phyloP scores from a whole-genome alignment of 2,113 vertebrate species.

The Megaleporinus macrocephalus region DNA sequence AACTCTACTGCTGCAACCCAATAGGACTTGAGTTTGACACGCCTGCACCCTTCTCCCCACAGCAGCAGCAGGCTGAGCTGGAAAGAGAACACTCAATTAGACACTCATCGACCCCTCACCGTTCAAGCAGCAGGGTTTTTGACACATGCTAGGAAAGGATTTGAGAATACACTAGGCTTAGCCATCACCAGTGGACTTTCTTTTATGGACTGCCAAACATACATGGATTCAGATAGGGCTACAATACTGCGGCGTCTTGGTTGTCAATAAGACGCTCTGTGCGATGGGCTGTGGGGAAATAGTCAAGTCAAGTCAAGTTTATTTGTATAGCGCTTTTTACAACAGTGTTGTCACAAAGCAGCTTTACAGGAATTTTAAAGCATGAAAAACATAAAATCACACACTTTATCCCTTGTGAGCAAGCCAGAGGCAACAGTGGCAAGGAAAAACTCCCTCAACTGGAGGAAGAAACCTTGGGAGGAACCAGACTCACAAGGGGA shows the following conservation, averaged over 20 bases:
- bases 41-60: neutral
- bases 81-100: conserved; percentile 63
- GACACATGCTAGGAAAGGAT: conserved; percentile 60
- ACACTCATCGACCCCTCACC: conserved; percentile 66
- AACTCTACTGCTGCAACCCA: neutral
- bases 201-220: conserved; percentile 20
- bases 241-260: neutral
- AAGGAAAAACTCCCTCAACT: too few species aligned
- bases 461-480: too few species aligned
- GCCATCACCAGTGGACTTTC: conserved; percentile 22
- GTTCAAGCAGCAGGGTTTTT: conserved; percentile 46
- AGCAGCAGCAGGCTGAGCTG: conserved; percentile 5
- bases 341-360: too few species aligned
- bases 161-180: conserved; percentile 19
- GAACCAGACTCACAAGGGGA: too few species aligned
- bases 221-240: conserved; percentile 10
- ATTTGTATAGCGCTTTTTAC: too few species aligned
- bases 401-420: too few species aligned
- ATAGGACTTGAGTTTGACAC: neutral
- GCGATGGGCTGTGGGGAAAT: conserved; percentile 5
- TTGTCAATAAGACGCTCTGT: conserved; percentile 11
- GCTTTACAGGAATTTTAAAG: too few species aligned
- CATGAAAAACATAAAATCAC: too few species aligned
- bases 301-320: too few species aligned
- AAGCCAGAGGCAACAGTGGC: too few species aligned